Evolutionary conservation across 2,113 vertebrate species (phyloP).

Genomic region (Xiphias gladius): DNA sequence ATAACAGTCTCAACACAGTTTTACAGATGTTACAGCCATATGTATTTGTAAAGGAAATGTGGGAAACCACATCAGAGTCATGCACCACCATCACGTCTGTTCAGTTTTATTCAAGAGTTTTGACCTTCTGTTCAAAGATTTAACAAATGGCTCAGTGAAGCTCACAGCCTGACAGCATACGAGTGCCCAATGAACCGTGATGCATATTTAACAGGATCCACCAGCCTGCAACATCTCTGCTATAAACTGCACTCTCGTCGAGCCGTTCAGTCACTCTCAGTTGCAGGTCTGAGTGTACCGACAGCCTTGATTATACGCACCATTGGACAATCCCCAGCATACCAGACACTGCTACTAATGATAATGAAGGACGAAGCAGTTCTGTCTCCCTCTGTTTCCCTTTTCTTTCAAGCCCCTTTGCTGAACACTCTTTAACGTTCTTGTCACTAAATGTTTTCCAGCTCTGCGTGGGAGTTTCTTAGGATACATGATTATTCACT

Average conservation of each 20-base stretch:
- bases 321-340: constrained; percentile 66
- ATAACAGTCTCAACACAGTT: background rate
- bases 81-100: constrained; percentile 19
- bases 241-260: constrained; percentile 46
- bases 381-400: constrained; percentile 29
- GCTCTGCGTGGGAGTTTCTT: constrained; percentile 15
- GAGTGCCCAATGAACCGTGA: constrained; percentile 53
- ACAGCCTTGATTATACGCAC: constrained; percentile 74
- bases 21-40: background rate
- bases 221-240: constrained; percentile 57
- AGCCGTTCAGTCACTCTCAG: constrained; percentile 55
- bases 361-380: constrained; percentile 71
- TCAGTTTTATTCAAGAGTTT: constrained; percentile 57
- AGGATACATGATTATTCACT: constrained; percentile 17
- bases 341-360: constrained; percentile 71
- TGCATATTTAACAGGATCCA: constrained; percentile 74
- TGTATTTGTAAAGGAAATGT: background rate
- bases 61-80: constrained; percentile 15
- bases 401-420: constrained; percentile 18
- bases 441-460: constrained; percentile 35
- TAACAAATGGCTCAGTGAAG: constrained; percentile 63
- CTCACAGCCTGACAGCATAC: constrained; percentile 58
- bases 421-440: constrained; percentile 25
- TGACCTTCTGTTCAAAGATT: constrained; percentile 74
- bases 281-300: constrained; percentile 56